Base-by-base conservation (phyloP, 2,113 vertebrate species). In the Chlorocebus sabaeus region DNA sequence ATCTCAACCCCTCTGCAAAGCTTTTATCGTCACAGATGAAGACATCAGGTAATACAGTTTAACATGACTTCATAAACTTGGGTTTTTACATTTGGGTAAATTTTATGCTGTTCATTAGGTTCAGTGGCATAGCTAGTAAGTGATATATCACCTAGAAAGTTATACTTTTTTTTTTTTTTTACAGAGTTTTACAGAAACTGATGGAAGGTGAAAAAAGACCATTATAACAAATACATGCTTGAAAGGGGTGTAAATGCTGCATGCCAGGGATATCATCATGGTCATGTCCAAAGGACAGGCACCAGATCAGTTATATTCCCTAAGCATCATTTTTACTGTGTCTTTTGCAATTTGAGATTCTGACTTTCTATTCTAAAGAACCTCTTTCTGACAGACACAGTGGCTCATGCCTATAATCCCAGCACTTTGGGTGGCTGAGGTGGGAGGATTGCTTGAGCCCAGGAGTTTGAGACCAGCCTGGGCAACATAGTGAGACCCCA, bases 1-100 rank as follows among this genome's bases (percentile, higher is more conserved):
- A 5, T 98, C 99, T 1, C 99, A 99, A 64, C 99, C 99, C 1
- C 99, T 99, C 83, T 99, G 99, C 98, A 99, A 99, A 97, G 99
- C 99, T 85, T 99, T 99, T 96, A 99, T 99, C 1, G 98, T 99
- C 94, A 99, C 99, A 0, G 99, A 99, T 11, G 99, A 99, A 25
- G 99, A 99, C 96, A 99, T 99, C 91, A 97, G 99, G 99, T 99
- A 90, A 97, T 98, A 18, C 32, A 23, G 25, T 38, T 22, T 3
- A 6, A 22, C 3, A 1, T n/a, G 32, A 52, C 73, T 73, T 94
- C n/a, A 22, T 43, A 81, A 32, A n/a, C 38, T 57, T 85, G 8
- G 6, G 6, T 25, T 82, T 93, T 82, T 67, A 38, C 57, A 2
- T 83, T 55, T 89, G 78, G 52, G 11, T 72, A 23, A 8, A 20